A percentile compares a stretch with the other conserved stretches of the same genome.
Conservation (phyloP, 2,113 vertebrate species). For the Phoenicopterus ruber region DNA sequence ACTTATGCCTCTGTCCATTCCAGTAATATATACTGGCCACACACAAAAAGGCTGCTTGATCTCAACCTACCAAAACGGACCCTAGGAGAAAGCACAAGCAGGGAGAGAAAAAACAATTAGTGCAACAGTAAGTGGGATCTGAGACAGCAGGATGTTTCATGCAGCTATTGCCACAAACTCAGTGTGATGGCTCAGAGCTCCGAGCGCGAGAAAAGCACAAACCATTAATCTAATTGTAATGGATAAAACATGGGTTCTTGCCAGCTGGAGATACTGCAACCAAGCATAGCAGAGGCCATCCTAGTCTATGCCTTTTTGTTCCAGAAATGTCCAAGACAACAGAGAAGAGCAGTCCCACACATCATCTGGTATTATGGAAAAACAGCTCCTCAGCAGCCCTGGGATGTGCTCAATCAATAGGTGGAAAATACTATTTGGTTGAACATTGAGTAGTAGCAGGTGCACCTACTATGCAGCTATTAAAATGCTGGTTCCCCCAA, state of each 20-base stretch:
- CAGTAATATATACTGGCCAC: not conserved
- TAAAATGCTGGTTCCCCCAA: constrained; percentile 6
- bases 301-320: not conserved
- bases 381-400: not conserved
- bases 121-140: not conserved
- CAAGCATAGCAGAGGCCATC: not conserved
- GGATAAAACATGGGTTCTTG: not conserved
- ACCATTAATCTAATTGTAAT: not conserved
- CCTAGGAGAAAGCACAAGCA: not conserved
- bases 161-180: not conserved
- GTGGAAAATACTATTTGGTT: not conserved
- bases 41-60: not conserved
- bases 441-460: constrained; percentile 47
- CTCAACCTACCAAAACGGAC: not conserved
- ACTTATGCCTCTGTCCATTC: not conserved
- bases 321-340: not conserved
- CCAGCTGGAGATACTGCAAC: not conserved
- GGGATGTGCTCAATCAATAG: constrained; percentile 44
- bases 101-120: not conserved
- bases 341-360: not conserved
- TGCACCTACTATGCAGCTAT: constrained; percentile 37
- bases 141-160: not conserved
- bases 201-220: not conserved
- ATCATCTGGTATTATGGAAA: not conserved
- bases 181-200: not conserved